Conservation (phyloP, 2,797 vertebrate species). For the Neostethus bicornis region DNA sequence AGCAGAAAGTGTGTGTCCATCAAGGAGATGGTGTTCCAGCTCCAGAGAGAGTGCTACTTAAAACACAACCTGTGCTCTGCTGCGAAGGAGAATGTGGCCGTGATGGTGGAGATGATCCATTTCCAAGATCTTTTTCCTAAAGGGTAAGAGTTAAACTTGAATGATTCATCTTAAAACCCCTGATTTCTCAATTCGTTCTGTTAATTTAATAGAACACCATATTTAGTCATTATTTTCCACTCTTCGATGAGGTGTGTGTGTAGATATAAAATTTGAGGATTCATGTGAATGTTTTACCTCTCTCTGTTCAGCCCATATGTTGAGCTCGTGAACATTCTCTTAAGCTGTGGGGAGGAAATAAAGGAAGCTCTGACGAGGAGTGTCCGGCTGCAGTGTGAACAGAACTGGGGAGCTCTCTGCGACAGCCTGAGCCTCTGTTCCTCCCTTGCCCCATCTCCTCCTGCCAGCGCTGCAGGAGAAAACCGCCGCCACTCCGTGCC, state of each 20-base stretch:
- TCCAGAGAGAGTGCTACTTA: conserved; percentile 96
- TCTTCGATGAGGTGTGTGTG: conserved; percentile 16
- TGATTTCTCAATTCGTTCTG: not conserved
- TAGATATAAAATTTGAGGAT: conserved; percentile 27
- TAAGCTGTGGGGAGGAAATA: conserved; percentile 95
- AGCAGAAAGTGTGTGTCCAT: conserved; percentile 98
- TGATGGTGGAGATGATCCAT: conserved; percentile 99
- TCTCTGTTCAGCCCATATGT: conserved; percentile 87
- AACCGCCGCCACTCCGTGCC: conserved; percentile 69
- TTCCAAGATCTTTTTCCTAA: conserved; percentile 97
- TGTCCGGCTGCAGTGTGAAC: conserved; percentile 92
- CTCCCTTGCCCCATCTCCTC: conserved; percentile 70
- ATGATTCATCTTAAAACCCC: too few species aligned
- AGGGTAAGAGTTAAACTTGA: conserved; percentile 82
- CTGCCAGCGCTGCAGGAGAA: conserved; percentile 39
- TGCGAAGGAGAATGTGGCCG: conserved; percentile 93
- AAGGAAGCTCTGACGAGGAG: conserved; percentile 92
- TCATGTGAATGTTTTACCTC: conserved; percentile 36
- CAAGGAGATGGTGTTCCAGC: conserved; percentile 97
- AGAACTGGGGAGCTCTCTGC: conserved; percentile 97
- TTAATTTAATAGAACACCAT: not conserved
- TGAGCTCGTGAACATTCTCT: conserved; percentile 94
- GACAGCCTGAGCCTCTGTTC: conserved; percentile 95
- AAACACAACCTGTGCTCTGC: conserved; percentile 96
- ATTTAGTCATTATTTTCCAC: conserved; percentile 22